Conservation (phyloP, 2,113 vertebrate species). For the Heterochromis multidens region DNA sequence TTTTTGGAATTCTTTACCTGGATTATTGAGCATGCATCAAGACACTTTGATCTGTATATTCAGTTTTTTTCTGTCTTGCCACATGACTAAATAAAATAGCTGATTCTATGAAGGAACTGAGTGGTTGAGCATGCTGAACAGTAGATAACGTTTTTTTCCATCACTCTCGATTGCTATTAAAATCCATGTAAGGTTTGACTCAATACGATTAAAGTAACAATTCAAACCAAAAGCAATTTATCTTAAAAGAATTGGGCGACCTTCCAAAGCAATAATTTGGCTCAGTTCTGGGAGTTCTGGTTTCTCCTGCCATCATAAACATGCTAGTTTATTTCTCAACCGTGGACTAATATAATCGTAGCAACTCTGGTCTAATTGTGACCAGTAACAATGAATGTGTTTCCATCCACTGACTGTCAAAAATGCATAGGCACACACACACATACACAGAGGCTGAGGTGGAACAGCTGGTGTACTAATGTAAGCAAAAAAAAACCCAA, state of each 20-base stretch:
- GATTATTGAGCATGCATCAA: too few species aligned
- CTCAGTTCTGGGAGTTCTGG: background rate
- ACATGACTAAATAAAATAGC: background rate
- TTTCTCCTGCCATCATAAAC: background rate
- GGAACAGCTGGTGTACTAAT: background rate
- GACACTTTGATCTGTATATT: background rate
- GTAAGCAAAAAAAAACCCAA: fast-evolving
- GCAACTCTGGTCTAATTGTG: background rate
- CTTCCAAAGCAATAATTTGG: background rate
- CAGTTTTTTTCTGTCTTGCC: background rate
- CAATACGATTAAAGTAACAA: background rate
- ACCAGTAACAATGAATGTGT: background rate
- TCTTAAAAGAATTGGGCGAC: background rate
- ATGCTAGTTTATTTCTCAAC: background rate
- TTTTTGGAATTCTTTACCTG: too few species aligned
- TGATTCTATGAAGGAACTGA: background rate
- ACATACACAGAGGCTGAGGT: background rate
- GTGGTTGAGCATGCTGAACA: background rate
- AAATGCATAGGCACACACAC: background rate
- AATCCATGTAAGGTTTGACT: background rate
- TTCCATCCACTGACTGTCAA: background rate
- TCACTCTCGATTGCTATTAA: background rate
- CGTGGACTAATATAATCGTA: background rate
- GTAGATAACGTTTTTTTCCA: background rate
- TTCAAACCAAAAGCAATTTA: background rate